phyloP scores from a whole-genome alignment of 2,888 invertebrate genomes.

The Cyclophora punctaria region DNA sequence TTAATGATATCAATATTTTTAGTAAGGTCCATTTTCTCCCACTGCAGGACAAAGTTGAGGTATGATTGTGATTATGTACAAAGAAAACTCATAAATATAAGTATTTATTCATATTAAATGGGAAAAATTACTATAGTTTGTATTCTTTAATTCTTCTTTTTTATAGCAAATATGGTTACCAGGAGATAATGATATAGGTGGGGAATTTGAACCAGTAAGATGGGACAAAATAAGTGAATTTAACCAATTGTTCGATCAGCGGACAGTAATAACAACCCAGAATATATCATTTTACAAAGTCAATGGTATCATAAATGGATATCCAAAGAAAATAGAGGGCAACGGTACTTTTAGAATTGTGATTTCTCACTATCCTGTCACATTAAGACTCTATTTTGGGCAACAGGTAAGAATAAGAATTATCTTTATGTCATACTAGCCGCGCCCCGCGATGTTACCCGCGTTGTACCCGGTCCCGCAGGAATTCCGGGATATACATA shows the following conservation, averaged over 20 bases:
- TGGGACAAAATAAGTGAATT: slow-evolving; percentile 82
- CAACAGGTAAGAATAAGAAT: slow-evolving; percentile 43
- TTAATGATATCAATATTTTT: too few relatives aligned
- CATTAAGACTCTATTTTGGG: slow-evolving; percentile 42
- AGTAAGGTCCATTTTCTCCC: too few relatives aligned
- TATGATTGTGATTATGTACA: too few relatives aligned
- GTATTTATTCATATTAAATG: too few relatives aligned
- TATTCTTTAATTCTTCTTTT: neutral
- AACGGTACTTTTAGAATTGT: slow-evolving; percentile 76
- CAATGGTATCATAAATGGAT: slow-evolving; percentile 79
- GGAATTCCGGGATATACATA: too few relatives aligned
- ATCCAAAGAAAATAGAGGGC: slow-evolving; percentile 61
- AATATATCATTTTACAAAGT: slow-evolving; percentile 84
- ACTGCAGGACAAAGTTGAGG: too few relatives aligned
- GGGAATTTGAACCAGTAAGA: slow-evolving; percentile 86
- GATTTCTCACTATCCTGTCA: slow-evolving; percentile 83
- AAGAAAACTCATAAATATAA: too few relatives aligned
- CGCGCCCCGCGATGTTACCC: too few relatives aligned
- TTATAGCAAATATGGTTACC: slow-evolving; percentile 88
- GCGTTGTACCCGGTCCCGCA: too few relatives aligned
- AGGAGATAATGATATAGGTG: slow-evolving; percentile 98
- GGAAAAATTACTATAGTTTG: too few relatives aligned
- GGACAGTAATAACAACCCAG: slow-evolving; percentile 75
- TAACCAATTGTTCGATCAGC: slow-evolving; percentile 82
- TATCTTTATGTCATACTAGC: neutral